Percentiles rank a stretch among this genome's conserved stretches.
Conservation (phyloP, 2,113 vertebrate genomes). For the Myotis davidii region DNA sequence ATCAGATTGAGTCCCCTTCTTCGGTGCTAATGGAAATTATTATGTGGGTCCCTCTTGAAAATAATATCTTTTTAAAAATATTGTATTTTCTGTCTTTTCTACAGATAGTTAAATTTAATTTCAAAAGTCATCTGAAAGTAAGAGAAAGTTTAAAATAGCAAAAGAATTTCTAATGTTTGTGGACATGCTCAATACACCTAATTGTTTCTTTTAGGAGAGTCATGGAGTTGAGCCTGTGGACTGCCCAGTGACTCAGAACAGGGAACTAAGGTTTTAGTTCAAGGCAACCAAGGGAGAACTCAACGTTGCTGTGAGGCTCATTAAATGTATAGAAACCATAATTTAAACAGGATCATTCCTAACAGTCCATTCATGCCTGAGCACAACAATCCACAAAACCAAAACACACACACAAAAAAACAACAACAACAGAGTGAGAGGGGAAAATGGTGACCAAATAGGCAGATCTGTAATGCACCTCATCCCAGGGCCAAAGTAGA, state of each 20-base stretch:
- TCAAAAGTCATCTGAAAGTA: slow-evolving; percentile 25
- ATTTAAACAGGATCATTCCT: background rate
- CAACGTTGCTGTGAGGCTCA: rapidly evolving
- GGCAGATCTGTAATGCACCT: too few relatives aligned
- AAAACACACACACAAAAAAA: background rate
- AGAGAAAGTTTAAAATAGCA: background rate
- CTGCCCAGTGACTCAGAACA: background rate
- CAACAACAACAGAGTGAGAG: background rate
- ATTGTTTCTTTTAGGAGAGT: background rate
- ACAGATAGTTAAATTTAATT: background rate
- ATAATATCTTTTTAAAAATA: background rate
- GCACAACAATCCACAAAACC: rapidly evolving
- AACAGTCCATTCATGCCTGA: background rate
- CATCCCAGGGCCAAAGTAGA: too few relatives aligned
- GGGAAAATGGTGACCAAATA: too few relatives aligned
- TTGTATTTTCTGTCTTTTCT: background rate
- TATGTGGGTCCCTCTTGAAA: background rate
- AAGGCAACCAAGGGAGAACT: background rate
- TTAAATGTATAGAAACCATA: rapidly evolving
- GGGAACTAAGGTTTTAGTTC: background rate
- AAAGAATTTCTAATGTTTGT: background rate
- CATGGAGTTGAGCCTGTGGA: background rate
- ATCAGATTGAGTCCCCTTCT: background rate
- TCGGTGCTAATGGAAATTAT: background rate
- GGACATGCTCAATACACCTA: background rate